A percentile compares a stretch with the other conserved stretches of the same genome.
phyloP scores from a whole-genome alignment of 2,113 vertebrate genomes.

The Ictidomys tridecemlineatus region DNA sequence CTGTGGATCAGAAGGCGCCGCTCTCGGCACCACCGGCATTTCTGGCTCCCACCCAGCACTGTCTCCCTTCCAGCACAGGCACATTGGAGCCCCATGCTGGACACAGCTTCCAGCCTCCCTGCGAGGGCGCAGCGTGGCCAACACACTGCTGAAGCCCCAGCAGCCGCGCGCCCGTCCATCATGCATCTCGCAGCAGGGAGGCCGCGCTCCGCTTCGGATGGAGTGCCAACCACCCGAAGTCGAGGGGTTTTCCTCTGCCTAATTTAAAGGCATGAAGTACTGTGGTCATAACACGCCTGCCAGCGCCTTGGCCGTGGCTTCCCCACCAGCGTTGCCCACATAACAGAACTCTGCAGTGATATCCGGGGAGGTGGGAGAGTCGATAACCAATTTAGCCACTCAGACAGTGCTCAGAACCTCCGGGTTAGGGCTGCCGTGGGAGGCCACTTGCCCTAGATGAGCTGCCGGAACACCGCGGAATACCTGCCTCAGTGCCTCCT shows the following conservation, averaged over 20 bases:
- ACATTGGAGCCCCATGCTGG: constrained; percentile 30
- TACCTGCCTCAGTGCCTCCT: constrained; percentile 79
- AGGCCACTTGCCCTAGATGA: constrained; percentile 70
- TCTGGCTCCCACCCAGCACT: background rate
- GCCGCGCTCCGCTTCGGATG: background rate
- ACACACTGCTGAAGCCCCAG: constrained; percentile 18
- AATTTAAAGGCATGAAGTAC: background rate
- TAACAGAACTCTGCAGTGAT: constrained; percentile 59
- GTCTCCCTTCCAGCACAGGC: constrained; percentile 17
- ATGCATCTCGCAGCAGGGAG: constrained; percentile 49
- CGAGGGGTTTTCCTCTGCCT: background rate
- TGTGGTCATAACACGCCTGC: background rate
- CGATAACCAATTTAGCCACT: constrained; percentile 65
- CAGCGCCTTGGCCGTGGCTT: constrained; percentile 33
- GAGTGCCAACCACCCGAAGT: constrained; percentile 10
- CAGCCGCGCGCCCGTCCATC: constrained; percentile 8
- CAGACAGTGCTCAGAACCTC: constrained; percentile 70
- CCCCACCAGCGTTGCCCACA: background rate
- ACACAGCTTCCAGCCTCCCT: constrained; percentile 37
- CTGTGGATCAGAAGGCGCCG: background rate
- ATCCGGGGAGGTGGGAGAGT: constrained; percentile 59
- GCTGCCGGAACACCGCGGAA: constrained; percentile 74
- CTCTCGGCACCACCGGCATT: background rate
- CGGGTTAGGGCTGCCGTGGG: constrained; percentile 75
- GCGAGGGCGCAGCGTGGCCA: constrained; percentile 12